Evolutionary conservation across 1,140 invertebrate genomes (phyloP).

Genomic region (Pectinophora gossypiella): DNA sequence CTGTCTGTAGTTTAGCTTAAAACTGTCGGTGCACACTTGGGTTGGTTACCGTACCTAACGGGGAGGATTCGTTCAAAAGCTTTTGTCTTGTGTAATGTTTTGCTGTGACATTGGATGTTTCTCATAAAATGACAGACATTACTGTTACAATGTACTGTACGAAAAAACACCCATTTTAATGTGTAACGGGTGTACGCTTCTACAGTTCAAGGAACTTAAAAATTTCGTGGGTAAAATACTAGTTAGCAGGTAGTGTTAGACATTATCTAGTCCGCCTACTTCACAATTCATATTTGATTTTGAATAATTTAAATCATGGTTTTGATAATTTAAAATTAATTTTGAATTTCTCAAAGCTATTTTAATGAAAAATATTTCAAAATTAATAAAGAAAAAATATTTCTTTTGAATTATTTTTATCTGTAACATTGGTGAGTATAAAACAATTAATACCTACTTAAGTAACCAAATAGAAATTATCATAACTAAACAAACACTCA

Average conservation of each 20-base stretch:
- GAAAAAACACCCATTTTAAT: background rate
- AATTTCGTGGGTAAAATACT: too few relatives aligned
- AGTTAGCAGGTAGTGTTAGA: too few relatives aligned
- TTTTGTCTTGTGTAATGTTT: constrained; percentile 17
- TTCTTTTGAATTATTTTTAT: too few relatives aligned
- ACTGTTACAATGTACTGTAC: background rate
- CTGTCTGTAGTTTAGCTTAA: background rate
- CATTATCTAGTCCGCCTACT: background rate
- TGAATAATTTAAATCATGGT: background rate
- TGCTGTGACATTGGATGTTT: constrained; percentile 17
- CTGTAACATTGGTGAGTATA: too few relatives aligned
- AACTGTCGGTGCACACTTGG: background rate
- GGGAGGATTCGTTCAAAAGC: constrained; percentile 9
- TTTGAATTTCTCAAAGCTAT: too few relatives aligned
- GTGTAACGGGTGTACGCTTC: too few relatives aligned
- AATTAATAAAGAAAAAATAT: too few relatives aligned
- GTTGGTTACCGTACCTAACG: constrained; percentile 3
- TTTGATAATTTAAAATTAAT: background rate
- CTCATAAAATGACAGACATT: constrained; percentile 1
- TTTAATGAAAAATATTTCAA: too few relatives aligned
- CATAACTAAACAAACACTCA: too few relatives aligned
- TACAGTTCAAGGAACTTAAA: too few relatives aligned
- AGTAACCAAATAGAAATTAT: too few relatives aligned
- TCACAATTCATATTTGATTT: background rate
- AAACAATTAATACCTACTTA: too few relatives aligned